phyloP scores from a whole-genome alignment of 1,140 invertebrate species.

The Ephestia elutella region DNA sequence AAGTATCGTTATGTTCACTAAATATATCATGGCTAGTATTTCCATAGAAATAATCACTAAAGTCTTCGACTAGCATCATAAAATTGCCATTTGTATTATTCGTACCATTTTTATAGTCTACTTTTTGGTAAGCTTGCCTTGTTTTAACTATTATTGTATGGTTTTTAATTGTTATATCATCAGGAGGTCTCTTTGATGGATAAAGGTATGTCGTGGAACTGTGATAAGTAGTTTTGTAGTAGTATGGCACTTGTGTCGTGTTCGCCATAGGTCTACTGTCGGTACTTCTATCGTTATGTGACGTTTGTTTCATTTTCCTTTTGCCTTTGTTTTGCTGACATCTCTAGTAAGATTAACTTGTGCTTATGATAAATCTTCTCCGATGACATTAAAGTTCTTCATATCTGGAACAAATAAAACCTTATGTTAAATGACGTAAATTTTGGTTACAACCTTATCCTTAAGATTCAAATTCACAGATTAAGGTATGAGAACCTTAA shows the following conservation, averaged over 20 bases:
- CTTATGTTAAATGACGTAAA: slow-evolving; percentile 6
- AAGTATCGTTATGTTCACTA: slow-evolving; percentile 37
- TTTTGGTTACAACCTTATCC: background rate
- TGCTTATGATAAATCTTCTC: slow-evolving; percentile 5
- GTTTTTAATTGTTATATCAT: slow-evolving; percentile 18
- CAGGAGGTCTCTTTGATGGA: slow-evolving; percentile 50
- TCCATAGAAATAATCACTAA: slow-evolving; percentile 77
- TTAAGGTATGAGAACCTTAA: no score
- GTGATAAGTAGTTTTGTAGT: slow-evolving; percentile 24
- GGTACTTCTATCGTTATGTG: slow-evolving; percentile 10
- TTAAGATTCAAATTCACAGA: background rate
- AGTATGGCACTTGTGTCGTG: slow-evolving; percentile 28
- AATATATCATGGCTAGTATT: slow-evolving; percentile 61
- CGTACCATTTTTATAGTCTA: slow-evolving; percentile 53
- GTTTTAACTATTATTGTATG: slow-evolving; percentile 17
- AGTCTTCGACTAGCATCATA: slow-evolving; percentile 76
- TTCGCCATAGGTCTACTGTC: slow-evolving; percentile 19
- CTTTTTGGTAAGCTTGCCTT: slow-evolving; percentile 19
- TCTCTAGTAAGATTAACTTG: background rate
- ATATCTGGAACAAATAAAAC: slow-evolving; percentile 28
- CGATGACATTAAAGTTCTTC: background rate
- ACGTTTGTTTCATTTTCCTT: slow-evolving; percentile 16
- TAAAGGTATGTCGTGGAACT: slow-evolving; percentile 29
- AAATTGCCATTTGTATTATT: slow-evolving; percentile 47
- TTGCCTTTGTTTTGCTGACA: slow-evolving; percentile 1